Percentiles rank a stretch among this genome's conserved stretches.
Conservation (phyloP, 2,113 vertebrate genomes). For the Caracal caracal region DNA sequence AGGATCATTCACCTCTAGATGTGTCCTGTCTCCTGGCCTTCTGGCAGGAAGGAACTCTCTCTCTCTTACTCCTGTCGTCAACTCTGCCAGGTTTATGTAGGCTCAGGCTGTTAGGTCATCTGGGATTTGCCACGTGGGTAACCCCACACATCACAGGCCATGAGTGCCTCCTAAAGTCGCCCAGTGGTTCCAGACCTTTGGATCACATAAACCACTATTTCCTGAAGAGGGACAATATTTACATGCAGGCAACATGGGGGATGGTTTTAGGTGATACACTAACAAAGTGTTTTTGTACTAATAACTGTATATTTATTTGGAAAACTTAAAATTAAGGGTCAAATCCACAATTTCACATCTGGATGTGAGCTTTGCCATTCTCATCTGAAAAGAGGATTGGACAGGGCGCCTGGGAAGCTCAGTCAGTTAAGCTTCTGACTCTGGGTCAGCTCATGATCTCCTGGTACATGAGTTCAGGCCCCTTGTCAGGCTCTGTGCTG, state of each 20-base stretch:
- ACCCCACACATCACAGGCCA: neutral
- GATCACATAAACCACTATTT: neutral
- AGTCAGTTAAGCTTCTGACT: too few relatives aligned
- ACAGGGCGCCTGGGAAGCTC: too few relatives aligned
- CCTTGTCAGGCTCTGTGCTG: too few relatives aligned
- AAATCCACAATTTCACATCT: neutral
- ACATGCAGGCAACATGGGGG: neutral
- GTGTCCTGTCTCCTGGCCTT: neutral
- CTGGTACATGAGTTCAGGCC: too few relatives aligned
- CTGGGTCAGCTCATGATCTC: too few relatives aligned
- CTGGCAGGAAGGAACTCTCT: neutral
- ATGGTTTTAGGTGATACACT: neutral
- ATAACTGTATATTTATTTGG: slow-evolving; percentile 37
- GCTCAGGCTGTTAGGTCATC: neutral
- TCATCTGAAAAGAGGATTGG: too few relatives aligned
- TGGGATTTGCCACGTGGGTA: neutral
- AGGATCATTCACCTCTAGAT: neutral
- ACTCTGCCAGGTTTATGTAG: neutral
- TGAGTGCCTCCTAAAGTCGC: neutral
- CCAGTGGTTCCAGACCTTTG: neutral
- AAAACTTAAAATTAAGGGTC: neutral
- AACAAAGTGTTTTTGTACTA: slow-evolving; percentile 31
- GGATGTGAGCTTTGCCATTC: too few relatives aligned
- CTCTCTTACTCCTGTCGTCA: neutral
- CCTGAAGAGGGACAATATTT: neutral